Conservation (phyloP, 2,888 invertebrate genomes). For the Reticulitermes lucifugus region DNA sequence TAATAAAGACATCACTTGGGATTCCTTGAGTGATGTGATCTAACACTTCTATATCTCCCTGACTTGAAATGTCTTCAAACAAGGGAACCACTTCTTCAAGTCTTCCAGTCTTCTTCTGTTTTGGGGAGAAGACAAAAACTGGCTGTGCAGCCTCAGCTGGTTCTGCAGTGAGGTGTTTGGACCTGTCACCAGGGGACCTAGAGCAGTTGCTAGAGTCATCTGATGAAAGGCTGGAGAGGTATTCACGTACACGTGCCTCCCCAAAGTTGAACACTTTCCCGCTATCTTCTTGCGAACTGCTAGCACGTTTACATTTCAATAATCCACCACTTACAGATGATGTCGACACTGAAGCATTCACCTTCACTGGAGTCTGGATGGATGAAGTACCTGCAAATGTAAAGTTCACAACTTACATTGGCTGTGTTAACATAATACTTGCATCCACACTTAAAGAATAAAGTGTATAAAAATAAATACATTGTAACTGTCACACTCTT, state of each 20-base stretch:
- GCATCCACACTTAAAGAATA: not conserved
- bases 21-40: not conserved
- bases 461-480: not conserved
- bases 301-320: conserved; percentile 43
- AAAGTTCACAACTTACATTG: too few species aligned
- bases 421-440: not conserved
- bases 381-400: conserved; percentile 57
- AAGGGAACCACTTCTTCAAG: not conserved
- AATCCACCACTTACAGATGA: conserved; percentile 15
- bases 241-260: conserved; percentile 66
- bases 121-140: conserved; percentile 28
- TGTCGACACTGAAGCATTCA: conserved; percentile 48
- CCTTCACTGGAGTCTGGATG: conserved; percentile 57
- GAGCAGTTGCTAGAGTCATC: conserved; percentile 53
- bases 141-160: not conserved
- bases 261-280: conserved; percentile 64
- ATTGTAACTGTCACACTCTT: not conserved
- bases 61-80: not conserved
- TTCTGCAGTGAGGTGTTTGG: not conserved
- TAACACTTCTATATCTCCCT: not conserved
- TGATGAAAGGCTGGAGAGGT: conserved; percentile 66
- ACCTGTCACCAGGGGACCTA: conserved; percentile 1
- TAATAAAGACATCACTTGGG: not conserved
- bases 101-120: not conserved
- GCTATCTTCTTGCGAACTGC: conserved; percentile 59